Evolutionary conservation across 2,888 invertebrate genomes (phyloP), one percentile per base, ranked within the genome.

Genomic region (Microctonus brassicae): DNA sequence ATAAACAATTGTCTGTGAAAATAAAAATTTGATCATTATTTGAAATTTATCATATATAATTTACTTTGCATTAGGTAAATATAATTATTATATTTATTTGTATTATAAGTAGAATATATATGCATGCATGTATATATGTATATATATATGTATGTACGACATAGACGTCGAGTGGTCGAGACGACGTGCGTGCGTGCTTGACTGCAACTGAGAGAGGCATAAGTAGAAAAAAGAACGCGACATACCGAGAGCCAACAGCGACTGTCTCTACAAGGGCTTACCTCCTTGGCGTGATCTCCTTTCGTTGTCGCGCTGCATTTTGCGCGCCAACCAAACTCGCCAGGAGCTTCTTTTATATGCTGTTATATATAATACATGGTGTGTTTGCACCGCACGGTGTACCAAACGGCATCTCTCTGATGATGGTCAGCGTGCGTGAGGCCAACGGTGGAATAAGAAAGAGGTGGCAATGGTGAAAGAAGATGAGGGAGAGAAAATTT

Each of bases 251-350:
- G 72, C 58, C 73, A 63, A 64, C 60, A 57, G 73, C 70, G 74
- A 68, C 76, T 75, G 80, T 75, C 78, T 81, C 60, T 78, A 78
- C 78, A 79, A 79, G 79, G 80, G 75, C 73, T 78, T 79, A 77
- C 78, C 78, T 79, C 76, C 73, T 75, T 76, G 67, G 72, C 73
- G 77, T 77, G 81, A 79, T 82, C 78, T 80, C 77, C 75, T 81
- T 81, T 78, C 80, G 76, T 78, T 77, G 78, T 57, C 39, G 66
- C 64, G 70, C 57, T 64, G 69, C 64, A 63, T 70, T 70, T 70
- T 70, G 70, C 64, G 64, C 71, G 34, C 66, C 66, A 58, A 69
- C 69, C 60, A 65, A 71, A 66, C 66, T 61, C 36, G 33, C 71
- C 53, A 60, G 68, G 42, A 68, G 52, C 68, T 68, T 68, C 52